These are phyloP conservation scores for Pelobates fuscus DNA, from an alignment of 2,113 vertebrate genomes.

Conservation along the genomic window DNA sequence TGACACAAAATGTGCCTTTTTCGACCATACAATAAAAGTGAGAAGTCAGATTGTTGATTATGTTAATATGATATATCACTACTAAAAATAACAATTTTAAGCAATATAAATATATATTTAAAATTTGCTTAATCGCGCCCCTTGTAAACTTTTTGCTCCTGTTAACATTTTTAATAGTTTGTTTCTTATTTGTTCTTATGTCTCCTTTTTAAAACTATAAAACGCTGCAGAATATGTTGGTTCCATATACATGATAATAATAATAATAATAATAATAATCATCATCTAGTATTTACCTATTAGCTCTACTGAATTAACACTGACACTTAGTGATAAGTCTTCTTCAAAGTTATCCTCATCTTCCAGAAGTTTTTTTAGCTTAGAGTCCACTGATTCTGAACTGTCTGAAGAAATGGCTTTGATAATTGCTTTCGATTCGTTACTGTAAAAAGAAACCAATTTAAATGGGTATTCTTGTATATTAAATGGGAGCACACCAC, in stretches of 20 bases:
- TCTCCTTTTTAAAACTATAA: no score
- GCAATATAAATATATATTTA: neutral
- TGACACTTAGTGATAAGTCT: constrained; percentile 47
- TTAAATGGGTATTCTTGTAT: neutral
- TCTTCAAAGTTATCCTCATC: constrained; percentile 48
- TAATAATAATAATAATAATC: no score
- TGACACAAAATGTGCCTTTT: no score
- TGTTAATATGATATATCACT: neutral
- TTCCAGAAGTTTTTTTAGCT: constrained; percentile 51
- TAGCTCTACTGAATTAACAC: constrained; percentile 46
- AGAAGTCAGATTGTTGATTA: no score
- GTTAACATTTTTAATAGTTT: no score
- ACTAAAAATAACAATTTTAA: neutral
- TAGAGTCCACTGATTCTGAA: constrained; percentile 31
- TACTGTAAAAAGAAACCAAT: constrained; percentile 56
- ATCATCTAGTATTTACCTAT: constrained; percentile 68
- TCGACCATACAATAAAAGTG: no score
- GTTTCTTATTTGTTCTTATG: no score
- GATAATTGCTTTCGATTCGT: constrained; percentile 58
- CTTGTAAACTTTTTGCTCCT: no score
- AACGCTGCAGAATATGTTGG: no score
- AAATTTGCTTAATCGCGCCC: no score
- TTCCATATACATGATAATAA: no score
- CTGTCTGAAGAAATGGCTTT: constrained; percentile 56
- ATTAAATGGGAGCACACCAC: no score